phyloP scores from a whole-genome alignment of 2,888 invertebrate species.

The Tenthredo distinguenda region DNA sequence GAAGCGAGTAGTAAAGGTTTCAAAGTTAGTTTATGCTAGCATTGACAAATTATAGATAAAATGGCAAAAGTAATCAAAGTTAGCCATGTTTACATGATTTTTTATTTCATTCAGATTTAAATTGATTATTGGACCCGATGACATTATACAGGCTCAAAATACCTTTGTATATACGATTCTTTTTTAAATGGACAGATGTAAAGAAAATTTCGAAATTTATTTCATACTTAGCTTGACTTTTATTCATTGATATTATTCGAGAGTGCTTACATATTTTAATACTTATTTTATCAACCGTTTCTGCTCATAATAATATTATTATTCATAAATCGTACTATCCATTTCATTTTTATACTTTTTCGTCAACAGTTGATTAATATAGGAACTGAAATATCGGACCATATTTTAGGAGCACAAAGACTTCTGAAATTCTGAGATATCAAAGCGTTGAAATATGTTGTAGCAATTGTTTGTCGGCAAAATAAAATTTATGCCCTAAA shows the following conservation, averaged over 20 bases:
- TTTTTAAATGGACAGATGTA: conserved; percentile 34
- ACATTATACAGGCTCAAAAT: conserved; percentile 34
- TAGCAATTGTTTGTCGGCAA: not conserved
- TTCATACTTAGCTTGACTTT: conserved; percentile 38
- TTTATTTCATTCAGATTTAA: not conserved
- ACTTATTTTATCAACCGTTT: conserved; percentile 44
- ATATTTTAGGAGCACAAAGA: conserved; percentile 6
- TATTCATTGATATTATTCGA: conserved; percentile 44
- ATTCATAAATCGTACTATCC: conserved; percentile 16
- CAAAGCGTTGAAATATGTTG: conserved; percentile 25
- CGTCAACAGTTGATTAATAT: conserved; percentile 15
- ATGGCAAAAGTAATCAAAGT: not conserved
- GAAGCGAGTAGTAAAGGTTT: conserved; percentile 65
- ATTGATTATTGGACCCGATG: conserved; percentile 18
- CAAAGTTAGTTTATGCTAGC: conserved; percentile 62
- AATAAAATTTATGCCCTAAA: not conserved
- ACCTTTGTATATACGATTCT: not conserved
- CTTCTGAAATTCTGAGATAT: conserved; percentile 7
- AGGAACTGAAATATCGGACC: conserved; percentile 38
- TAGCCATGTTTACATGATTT: not conserved
- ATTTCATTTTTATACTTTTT: conserved; percentile 13
- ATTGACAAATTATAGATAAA: conserved; percentile 55
- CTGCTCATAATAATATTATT: conserved; percentile 22
- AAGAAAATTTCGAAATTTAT: conserved; percentile 31
- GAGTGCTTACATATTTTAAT: conserved; percentile 47